Evolutionary conservation across 2,113 vertebrate species (phyloP).

Genomic region (Thryonomys swinderianus): DNA sequence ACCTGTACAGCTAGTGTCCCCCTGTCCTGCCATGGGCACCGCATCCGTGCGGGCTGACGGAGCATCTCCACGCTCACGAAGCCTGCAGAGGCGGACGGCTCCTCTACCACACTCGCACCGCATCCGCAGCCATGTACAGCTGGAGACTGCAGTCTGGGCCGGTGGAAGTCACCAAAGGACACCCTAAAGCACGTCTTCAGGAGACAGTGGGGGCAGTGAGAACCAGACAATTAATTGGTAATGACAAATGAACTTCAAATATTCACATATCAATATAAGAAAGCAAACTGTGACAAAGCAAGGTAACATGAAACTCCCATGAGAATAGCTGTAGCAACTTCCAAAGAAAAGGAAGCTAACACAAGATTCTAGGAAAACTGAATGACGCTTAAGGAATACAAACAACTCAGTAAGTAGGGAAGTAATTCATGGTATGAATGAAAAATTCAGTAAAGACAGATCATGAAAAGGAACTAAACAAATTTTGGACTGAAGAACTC

Average conservation of each 20-base stretch:
- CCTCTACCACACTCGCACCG: not conserved
- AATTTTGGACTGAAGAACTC: not conserved
- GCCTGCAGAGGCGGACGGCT: not conserved
- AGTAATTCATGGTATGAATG: not conserved
- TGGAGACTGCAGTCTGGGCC: not conserved
- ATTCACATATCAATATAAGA: not conserved
- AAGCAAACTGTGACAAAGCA: not conserved
- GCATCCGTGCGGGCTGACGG: not conserved
- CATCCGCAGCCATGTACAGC: not conserved
- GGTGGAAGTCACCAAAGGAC: not conserved
- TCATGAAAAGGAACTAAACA: not conserved
- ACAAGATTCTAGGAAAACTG: not conserved
- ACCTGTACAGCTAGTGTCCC: not conserved
- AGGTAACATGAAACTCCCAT: not conserved
- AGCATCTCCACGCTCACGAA: not conserved
- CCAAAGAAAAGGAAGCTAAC: not conserved
- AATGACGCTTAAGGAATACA: not conserved
- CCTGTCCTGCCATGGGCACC: not conserved
- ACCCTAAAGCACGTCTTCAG: not conserved
- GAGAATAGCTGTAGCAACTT: not conserved
- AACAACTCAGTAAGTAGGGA: not conserved
- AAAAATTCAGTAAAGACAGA: not conserved
- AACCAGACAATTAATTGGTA: not conserved
- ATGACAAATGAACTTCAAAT: not conserved
- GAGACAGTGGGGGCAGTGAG: not conserved